phyloP scores from a whole-genome alignment of 53 echinoderm and acorn worm genomes.

The Mesocentrotus franciscanus region DNA sequence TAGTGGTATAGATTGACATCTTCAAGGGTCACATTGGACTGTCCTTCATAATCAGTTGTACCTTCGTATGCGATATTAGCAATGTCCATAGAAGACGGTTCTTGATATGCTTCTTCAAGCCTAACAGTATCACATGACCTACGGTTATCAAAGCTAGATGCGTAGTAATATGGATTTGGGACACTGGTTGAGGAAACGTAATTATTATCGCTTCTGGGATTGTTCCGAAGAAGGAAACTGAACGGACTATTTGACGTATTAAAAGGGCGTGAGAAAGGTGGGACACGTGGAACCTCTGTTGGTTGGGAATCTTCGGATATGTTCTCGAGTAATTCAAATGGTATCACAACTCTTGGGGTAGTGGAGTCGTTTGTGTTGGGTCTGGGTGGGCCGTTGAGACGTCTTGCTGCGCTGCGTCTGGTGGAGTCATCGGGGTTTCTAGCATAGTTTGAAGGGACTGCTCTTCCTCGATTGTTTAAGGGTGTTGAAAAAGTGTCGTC shows the following conservation, averaged over 20 bases:
- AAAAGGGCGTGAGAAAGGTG: neutral
- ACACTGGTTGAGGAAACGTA: neutral
- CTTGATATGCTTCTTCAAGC: too few relatives aligned
- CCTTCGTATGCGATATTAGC: neutral
- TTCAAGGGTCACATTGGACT: neutral
- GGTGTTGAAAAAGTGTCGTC: neutral
- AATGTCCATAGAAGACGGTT: too few relatives aligned
- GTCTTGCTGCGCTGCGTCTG: too few relatives aligned
- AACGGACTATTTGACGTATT: neutral
- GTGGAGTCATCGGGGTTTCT: neutral
- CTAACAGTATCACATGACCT: too few relatives aligned
- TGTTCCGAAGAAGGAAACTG: neutral
- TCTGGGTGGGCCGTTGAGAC: too few relatives aligned
- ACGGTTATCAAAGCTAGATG: too few relatives aligned
- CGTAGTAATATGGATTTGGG: too few relatives aligned
- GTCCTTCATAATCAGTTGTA: neutral
- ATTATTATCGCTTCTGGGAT: neutral
- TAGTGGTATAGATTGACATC: neutral
- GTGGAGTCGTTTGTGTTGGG: neutral
- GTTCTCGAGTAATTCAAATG: neutral
- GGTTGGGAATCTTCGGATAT: neutral
- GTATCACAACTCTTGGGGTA: neutral
- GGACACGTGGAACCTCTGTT: neutral
- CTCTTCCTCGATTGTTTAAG: too few relatives aligned
- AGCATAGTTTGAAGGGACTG: too few relatives aligned